Percentiles rank a stretch among this genome's conserved stretches.
Conservation (phyloP, 2,797 vertebrate genomes). For the Morus bassanus region DNA sequence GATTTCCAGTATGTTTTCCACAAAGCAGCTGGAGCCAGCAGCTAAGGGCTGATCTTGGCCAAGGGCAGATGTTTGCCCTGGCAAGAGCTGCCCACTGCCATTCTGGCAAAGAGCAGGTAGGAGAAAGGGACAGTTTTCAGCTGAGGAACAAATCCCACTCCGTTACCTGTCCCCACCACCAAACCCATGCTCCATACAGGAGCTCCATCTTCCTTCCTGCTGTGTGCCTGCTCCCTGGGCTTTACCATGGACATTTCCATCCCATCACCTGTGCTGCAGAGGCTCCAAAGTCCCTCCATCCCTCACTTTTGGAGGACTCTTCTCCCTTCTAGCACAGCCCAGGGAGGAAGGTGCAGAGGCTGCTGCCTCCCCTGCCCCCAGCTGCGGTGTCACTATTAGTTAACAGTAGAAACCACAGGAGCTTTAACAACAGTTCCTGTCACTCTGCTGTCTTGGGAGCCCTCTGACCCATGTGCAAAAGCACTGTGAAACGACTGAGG, state of each 20-base stretch:
- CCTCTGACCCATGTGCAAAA: not conserved
- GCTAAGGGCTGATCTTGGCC: not conserved
- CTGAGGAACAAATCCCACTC: not conserved
- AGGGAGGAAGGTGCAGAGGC: not conserved
- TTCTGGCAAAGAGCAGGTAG: not conserved
- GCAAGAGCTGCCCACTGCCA: not conserved
- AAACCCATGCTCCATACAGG: not conserved
- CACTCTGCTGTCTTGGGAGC: fast-evolving
- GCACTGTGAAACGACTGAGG: not conserved
- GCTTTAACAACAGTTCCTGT: not conserved
- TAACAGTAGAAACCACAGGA: not conserved
- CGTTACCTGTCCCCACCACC: fast-evolving
- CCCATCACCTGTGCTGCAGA: not conserved
- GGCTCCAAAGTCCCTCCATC: not conserved
- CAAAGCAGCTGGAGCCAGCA: not conserved
- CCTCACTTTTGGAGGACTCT: not conserved
- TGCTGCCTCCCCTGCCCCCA: not conserved
- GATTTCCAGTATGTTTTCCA: not conserved
- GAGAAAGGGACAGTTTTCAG: not conserved
- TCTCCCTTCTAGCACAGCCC: not conserved
- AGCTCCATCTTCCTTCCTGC: not conserved
- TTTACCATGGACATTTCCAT: not conserved
- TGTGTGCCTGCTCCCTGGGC: not conserved
- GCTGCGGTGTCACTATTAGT: not conserved
- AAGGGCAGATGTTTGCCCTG: not conserved